phyloP scores from a whole-genome alignment of 1,140 invertebrate species.

The Cydia strobilella region DNA sequence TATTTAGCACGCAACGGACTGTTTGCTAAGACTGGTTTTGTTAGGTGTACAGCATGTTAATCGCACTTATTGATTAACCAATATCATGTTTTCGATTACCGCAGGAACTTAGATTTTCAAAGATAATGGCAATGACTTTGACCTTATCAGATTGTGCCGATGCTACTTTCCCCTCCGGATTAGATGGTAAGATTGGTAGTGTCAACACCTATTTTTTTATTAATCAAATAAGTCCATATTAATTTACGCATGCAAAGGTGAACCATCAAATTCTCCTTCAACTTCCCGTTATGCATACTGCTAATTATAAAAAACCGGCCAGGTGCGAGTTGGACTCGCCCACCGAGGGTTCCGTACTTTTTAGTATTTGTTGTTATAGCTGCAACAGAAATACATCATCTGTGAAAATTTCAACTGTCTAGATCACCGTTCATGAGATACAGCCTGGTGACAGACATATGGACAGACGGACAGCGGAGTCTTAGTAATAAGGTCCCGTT shows the following conservation, averaged over 20 bases:
- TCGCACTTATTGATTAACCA: background rate
- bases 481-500: too few species aligned
- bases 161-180: background rate
- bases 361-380: too few species aligned
- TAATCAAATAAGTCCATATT: too few species aligned
- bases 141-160: background rate
- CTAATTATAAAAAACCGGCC: background rate
- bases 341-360: too few species aligned
- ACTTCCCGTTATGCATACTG: constrained; percentile 12
- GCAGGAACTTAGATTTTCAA: background rate
- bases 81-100: background rate
- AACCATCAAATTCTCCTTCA: background rate
- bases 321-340: too few species aligned
- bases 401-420: too few species aligned
- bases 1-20: background rate
- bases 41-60: background rate
- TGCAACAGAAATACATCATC: too few species aligned
- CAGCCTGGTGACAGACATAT: too few species aligned
- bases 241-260: background rate
- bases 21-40: background rate
- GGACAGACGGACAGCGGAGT: too few species aligned
- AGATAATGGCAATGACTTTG: background rate
- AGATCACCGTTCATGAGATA: too few species aligned
- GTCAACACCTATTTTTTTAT: too few species aligned
- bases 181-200: background rate